phyloP scores from a whole-genome alignment of 2,888 invertebrate genomes.

The Embidobia sp. region DNA sequence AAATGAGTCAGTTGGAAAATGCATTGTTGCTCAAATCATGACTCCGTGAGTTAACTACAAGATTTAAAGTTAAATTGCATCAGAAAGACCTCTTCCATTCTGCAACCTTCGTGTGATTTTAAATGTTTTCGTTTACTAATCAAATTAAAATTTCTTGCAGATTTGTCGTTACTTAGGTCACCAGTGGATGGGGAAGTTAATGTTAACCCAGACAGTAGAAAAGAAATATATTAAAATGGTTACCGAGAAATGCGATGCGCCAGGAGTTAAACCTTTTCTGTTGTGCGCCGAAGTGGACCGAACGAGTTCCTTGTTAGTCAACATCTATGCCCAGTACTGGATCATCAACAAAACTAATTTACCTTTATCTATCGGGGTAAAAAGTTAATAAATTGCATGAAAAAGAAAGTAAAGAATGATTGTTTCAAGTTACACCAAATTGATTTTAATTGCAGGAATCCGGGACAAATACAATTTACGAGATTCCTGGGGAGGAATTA shows the following conservation, averaged over 20 bases:
- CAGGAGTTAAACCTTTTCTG: slow-evolving; percentile 85
- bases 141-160: too few relatives aligned
- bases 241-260: slow-evolving; percentile 85
- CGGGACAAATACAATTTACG: slow-evolving; percentile 84
- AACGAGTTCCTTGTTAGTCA: slow-evolving; percentile 85
- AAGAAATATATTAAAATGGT: slow-evolving; percentile 85
- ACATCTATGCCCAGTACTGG: slow-evolving; percentile 92
- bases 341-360: slow-evolving; percentile 93
- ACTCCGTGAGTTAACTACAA: too few relatives aligned
- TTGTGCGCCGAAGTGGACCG: slow-evolving; percentile 87
- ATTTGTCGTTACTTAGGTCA: slow-evolving; percentile 85
- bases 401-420: neutral
- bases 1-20: too few relatives aligned
- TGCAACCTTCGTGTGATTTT: too few relatives aligned
- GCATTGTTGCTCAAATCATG: too few relatives aligned
- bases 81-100: too few relatives aligned
- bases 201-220: slow-evolving; percentile 86
- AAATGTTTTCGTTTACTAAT: too few relatives aligned
- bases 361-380: slow-evolving; percentile 90
- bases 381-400: too few relatives aligned
- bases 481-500: slow-evolving; percentile 85
- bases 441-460: slow-evolving; percentile 85
- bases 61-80: too few relatives aligned
- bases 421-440: too few relatives aligned
- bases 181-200: slow-evolving; percentile 88